Evolutionary conservation across 2,888 invertebrate species (phyloP).

Genomic region (Limnephilus lunatus): DNA sequence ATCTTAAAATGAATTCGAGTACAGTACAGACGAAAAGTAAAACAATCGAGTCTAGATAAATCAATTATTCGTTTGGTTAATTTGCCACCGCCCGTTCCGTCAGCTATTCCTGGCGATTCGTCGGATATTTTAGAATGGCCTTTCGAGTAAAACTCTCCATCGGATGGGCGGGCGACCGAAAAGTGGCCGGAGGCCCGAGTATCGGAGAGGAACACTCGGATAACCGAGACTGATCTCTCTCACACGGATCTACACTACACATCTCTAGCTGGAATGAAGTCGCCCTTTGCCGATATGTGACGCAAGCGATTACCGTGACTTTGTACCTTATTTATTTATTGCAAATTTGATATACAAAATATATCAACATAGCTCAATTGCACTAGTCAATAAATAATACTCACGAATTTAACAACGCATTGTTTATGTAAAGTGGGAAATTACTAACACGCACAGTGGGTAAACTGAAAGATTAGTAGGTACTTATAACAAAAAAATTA

Average conservation of each 20-base stretch:
- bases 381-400: neutral
- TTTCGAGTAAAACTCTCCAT: constrained; percentile 35
- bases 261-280: neutral
- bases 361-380: neutral
- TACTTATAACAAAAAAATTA: neutral
- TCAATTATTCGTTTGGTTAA: neutral
- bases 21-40: neutral
- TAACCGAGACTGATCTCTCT: neutral
- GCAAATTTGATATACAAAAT: neutral
- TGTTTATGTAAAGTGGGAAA: neutral
- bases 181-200: neutral
- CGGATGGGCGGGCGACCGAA: constrained; percentile 18
- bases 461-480: neutral
- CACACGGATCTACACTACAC: neutral
- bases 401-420: neutral
- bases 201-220: neutral
- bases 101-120: constrained; percentile 39
- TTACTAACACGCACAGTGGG: neutral
- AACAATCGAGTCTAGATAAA: neutral
- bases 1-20: neutral
- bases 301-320: too few relatives aligned
- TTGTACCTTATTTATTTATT: neutral
- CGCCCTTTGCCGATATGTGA: neutral
- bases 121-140: constrained; percentile 28
- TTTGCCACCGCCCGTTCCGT: constrained; percentile 11